Evolutionary conservation across 1,140 invertebrate species (phyloP).

Genomic region (Brachystomella parvula): DNA sequence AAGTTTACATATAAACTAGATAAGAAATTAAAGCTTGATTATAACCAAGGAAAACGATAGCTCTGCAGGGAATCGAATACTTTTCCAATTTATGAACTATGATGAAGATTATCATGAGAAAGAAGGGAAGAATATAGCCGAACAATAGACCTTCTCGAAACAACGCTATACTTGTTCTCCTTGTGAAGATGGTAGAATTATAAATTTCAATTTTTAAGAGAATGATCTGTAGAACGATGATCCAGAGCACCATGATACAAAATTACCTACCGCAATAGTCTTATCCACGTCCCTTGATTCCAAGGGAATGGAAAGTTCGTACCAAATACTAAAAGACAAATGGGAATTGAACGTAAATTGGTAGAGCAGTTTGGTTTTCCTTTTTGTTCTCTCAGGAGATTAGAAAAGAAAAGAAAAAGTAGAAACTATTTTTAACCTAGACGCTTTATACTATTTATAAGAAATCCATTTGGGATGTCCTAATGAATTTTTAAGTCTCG

Average conservation of each 20-base stretch:
- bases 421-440: too few species aligned
- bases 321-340: background rate
- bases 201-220: background rate
- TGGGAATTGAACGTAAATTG: too few species aligned
- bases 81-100: constrained; percentile 37
- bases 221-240: background rate
- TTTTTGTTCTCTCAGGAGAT: too few species aligned
- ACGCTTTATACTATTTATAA: too few species aligned
- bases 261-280: too few species aligned
- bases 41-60: constrained; percentile 32
- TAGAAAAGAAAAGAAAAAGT: too few species aligned
- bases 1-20: constrained; percentile 35
- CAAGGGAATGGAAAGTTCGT: too few species aligned
- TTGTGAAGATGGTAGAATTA: too few species aligned
- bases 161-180: background rate
- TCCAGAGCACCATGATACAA: background rate
- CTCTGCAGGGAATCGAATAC: constrained; percentile 30
- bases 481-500: too few species aligned
- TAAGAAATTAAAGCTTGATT: constrained; percentile 38
- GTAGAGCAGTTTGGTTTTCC: too few species aligned
- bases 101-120: constrained; percentile 9
- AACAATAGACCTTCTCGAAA: background rate
- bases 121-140: background rate
- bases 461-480: too few species aligned
- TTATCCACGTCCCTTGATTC: too few species aligned